A percentile compares a stretch with the other conserved stretches of the same genome.
These are phyloP conservation scores for Lamellibrachia satsuma DNA, from an alignment of 2,888 invertebrate species.

Conservation along the genomic window DNA sequence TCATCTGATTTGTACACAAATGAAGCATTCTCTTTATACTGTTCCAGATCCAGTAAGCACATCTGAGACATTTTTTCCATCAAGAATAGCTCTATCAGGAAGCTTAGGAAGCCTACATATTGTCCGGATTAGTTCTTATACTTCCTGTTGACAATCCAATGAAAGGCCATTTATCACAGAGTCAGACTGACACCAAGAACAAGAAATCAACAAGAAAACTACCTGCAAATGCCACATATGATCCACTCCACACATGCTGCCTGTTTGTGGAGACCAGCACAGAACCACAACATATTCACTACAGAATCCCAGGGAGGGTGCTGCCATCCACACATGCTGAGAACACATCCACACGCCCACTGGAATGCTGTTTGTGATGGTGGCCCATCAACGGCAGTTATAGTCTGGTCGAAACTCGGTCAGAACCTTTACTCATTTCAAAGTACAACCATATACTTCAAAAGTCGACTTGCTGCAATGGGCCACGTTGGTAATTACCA, in stretches of 20 bases:
- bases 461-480: neutral
- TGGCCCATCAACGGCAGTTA: neutral
- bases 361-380: conserved; percentile 5
- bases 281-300: neutral
- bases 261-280: neutral
- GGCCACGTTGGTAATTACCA: neutral
- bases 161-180: neutral
- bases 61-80: neutral
- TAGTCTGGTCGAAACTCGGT: conserved; percentile 12
- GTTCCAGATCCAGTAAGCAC: neutral
- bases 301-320: neutral
- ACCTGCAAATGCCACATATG: neutral
- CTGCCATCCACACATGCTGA: neutral
- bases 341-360: neutral
- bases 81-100: neutral
- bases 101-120: neutral
- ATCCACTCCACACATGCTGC: neutral
- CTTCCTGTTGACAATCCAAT: neutral
- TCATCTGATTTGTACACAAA: neutral
- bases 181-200: neutral
- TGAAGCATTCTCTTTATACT: neutral
- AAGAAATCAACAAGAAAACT: neutral
- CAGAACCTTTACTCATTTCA: conserved; percentile 12
- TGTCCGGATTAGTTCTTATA: neutral
- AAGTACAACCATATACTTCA: conserved; percentile 17